Conservation (phyloP, 1,140 invertebrate species). For the Kradibia gibbosae region DNA sequence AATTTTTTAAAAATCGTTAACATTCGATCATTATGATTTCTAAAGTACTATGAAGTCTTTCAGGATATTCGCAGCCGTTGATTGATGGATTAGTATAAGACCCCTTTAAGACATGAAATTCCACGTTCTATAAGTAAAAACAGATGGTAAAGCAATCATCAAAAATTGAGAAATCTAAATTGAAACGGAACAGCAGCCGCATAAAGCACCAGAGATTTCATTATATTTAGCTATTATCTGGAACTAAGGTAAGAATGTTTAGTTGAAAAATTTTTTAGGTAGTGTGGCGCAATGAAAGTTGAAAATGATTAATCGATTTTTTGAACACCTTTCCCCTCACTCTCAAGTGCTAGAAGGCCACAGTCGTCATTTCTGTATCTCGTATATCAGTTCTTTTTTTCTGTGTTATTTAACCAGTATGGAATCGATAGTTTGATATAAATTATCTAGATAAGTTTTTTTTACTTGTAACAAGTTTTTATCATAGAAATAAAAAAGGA, state of each 20-base stretch:
- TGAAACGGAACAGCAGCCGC: conserved; percentile 47
- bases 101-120: conserved; percentile 59
- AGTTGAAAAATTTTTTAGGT: conserved; percentile 33
- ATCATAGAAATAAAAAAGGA: neutral
- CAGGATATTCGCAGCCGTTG: conserved; percentile 60
- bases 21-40: conserved; percentile 71
- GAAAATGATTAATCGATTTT: conserved; percentile 70
- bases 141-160: conserved; percentile 55
- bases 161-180: conserved; percentile 56
- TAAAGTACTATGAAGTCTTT: conserved; percentile 69
- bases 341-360: conserved; percentile 28
- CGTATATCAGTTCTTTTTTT: conserved; percentile 43
- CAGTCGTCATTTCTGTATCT: neutral
- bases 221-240: conserved; percentile 11
- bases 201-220: conserved; percentile 52
- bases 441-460: conserved; percentile 35
- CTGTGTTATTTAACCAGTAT: conserved; percentile 15
- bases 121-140: conserved; percentile 53
- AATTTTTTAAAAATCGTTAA: conserved; percentile 62
- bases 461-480: conserved; percentile 32
- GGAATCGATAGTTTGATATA: conserved; percentile 27
- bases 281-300: conserved; percentile 56
- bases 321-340: conserved; percentile 57
- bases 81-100: conserved; percentile 63
- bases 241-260: conserved; percentile 40